Conservation (phyloP, 2,888 invertebrate species). For the Taphrorychus bicolor region DNA sequence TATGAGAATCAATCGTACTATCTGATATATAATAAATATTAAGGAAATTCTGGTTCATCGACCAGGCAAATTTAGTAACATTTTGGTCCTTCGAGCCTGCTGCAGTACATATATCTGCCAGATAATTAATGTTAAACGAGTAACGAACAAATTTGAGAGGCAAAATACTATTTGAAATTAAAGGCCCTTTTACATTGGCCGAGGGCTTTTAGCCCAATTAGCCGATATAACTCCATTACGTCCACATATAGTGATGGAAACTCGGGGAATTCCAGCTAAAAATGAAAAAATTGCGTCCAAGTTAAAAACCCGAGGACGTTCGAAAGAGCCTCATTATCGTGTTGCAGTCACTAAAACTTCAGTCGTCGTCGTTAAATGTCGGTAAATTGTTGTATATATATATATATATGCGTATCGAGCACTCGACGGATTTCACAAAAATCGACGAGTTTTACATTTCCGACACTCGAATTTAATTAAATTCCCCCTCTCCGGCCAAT, state of each 20-base stretch:
- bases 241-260: neutral
- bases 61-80: no score
- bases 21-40: no score
- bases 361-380: conserved; percentile 25
- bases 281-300: no score
- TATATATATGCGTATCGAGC: conserved; percentile 21
- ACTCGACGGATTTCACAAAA: conserved; percentile 24
- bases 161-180: neutral
- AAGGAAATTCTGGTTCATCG: no score
- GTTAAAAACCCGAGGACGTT: neutral
- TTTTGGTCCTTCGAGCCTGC: no score
- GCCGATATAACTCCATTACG: neutral
- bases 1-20: no score
- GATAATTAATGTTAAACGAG: no score
- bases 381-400: conserved; percentile 32
- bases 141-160: no score
- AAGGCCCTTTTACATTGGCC: neutral
- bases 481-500: conserved; percentile 10
- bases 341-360: conserved; percentile 20
- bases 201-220: neutral
- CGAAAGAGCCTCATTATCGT: conserved; percentile 10
- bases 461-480: conserved; percentile 24
- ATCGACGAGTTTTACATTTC: conserved; percentile 20
- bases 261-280: neutral
- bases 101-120: no score